Base-by-base conservation (phyloP, 2,113 vertebrate species). In the Anser brachyrhynchus region DNA sequence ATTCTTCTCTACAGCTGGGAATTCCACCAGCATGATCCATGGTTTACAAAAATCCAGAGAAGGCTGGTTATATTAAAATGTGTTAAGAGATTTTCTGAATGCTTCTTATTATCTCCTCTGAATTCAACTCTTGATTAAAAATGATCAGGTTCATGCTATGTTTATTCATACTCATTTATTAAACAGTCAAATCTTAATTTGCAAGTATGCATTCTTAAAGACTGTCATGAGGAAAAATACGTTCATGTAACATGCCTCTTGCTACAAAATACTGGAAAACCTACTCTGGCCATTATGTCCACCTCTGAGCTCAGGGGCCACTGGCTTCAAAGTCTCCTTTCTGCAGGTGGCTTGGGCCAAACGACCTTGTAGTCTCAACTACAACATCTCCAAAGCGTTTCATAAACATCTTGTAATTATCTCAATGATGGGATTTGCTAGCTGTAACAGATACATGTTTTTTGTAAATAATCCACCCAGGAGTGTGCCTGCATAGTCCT, bases 361-460 rank as follows among this genome's bases (percentile, higher is more conserved):
- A 95, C 16, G 74, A 91, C 91, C 89, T 79, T 91, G 87, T 79
- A 8, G 0, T 76, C 64, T 51, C 70, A 54, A n/a, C 51, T 58
- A 49, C 77, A 65, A 26, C 77, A 82, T 79, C 89, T 95, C 93
- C 37, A 6, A 52, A 94, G 91, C 8, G 49, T 66, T 89, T n/a
- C 66, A 35, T 65, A 84, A 94, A 58, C 87, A 90, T 91, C 94
- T 91, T 91, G 95, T 70, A 95, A 94, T 93, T 91, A 95, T 70
- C 84, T 87, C 87, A 82, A 85, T 94, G 91, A 95, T 76, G 78
- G 78, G 54, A 89, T 84, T 84, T 89, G 62, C 78, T 82, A 41
- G 62, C 73, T 82, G 74, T 62, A 49, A 76, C 49, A 89, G 74
- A 69, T 19, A 54, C 35, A 22, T 5, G 28, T 2, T 83, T 80